These are phyloP conservation scores for Anarhynchus alexandrinus DNA, from an alignment of 2,113 vertebrate genomes.

Conservation along the genomic window DNA sequence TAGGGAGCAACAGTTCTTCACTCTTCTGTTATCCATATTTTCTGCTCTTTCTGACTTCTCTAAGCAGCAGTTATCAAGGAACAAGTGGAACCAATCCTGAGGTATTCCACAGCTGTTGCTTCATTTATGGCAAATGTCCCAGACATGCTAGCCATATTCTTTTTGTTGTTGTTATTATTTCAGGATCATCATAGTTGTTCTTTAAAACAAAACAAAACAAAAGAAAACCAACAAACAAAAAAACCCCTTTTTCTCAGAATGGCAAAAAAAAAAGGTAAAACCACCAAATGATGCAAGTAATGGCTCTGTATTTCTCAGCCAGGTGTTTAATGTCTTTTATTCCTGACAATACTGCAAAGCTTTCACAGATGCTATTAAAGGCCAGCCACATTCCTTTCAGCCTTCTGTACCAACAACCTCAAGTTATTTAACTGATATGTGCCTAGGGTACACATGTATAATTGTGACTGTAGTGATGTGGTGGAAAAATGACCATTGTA, in stretches of 20 bases:
- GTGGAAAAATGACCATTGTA: neutral
- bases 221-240: neutral
- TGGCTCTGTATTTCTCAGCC: neutral
- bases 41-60: neutral
- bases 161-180: neutral
- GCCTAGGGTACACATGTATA: neutral
- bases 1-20: constrained; percentile 42
- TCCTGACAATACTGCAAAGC: neutral
- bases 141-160: neutral
- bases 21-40: neutral
- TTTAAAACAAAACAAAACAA: neutral
- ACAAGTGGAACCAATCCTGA: neutral
- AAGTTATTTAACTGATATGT: neutral
- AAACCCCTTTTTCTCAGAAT: neutral
- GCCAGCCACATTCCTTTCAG: neutral
- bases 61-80: neutral
- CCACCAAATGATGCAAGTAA: neutral
- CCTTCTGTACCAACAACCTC: neutral
- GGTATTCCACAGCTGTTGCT: neutral
- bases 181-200: neutral
- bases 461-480: neutral
- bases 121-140: neutral
- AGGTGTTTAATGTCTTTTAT: neutral
- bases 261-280: neutral
- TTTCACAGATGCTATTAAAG: neutral